Evolutionary conservation across 1,140 invertebrate genomes (phyloP).

Genomic region (Leptinotarsa undecemlineata): DNA sequence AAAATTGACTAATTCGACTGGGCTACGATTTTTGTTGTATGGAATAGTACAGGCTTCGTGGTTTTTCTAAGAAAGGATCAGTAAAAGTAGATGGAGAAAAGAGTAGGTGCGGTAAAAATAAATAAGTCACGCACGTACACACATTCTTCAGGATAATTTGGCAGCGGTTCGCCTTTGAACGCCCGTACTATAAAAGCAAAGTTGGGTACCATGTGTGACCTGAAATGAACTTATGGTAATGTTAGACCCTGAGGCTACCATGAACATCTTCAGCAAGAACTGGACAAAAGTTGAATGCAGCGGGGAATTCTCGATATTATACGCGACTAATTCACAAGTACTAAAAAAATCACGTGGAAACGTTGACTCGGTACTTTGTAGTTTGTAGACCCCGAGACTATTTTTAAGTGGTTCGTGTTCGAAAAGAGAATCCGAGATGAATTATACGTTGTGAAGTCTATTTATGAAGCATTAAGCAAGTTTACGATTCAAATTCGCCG

Average conservation of each 20-base stretch:
- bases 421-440: background rate
- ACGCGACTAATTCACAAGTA: conserved; percentile 17
- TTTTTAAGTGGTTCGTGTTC: conserved; percentile 8
- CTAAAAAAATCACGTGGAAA: background rate
- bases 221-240: conserved; percentile 38
- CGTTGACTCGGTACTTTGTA: conserved; percentile 4
- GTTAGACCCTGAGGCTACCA: conserved; percentile 32
- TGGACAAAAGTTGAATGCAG: conserved; percentile 14
- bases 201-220: conserved; percentile 27
- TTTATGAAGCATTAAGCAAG: conserved; percentile 8
- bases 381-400: conserved; percentile 2
- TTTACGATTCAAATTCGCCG: background rate
- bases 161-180: background rate
- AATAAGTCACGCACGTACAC: conserved; percentile 4
- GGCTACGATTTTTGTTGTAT: too few species aligned
- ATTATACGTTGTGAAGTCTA: conserved; percentile 2
- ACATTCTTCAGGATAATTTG: conserved; percentile 3
- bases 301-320: conserved; percentile 4
- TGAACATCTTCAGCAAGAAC: conserved; percentile 19
- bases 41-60: too few species aligned
- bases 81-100: too few species aligned
- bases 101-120: background rate
- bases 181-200: conserved; percentile 16
- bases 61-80: too few species aligned
- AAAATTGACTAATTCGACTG: too few species aligned